A percentile compares a stretch with the other conserved stretches of the same genome.
Evolutionary conservation across 2,797 vertebrate species (phyloP).

Genomic region (Poeciliopsis gracilis): DNA sequence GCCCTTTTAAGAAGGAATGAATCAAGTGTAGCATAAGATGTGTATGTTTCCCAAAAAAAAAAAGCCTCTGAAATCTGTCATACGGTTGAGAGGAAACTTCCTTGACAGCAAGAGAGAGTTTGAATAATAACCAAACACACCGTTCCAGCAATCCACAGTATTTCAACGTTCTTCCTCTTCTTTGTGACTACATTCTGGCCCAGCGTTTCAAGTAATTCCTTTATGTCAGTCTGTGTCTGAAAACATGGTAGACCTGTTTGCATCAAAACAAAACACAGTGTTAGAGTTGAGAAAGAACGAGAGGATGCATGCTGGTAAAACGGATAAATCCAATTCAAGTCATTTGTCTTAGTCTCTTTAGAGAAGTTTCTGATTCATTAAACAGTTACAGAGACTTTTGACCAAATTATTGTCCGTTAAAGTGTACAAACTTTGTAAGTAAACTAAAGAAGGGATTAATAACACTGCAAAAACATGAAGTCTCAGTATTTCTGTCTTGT

Average conservation of each 20-base stretch:
- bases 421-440: not conserved
- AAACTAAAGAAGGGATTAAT: not conserved
- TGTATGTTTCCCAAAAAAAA: not conserved
- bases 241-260: conserved; percentile 90
- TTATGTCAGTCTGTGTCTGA: conserved; percentile 92
- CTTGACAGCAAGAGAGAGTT: not conserved
- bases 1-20: conserved; percentile 1
- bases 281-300: not conserved
- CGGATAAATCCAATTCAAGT: not conserved
- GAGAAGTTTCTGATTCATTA: not conserved
- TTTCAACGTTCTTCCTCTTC: conserved; percentile 98
- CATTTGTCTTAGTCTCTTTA: not conserved
- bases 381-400: not conserved
- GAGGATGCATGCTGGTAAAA: not conserved
- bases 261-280: conserved; percentile 15
- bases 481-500: too few relatives aligned
- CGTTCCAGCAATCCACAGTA: conserved; percentile 93
- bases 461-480: not conserved
- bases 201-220: conserved; percentile 94
- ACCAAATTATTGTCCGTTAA: not conserved
- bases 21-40: not conserved
- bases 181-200: conserved; percentile 95
- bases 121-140: conserved; percentile 76
- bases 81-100: not conserved
- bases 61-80: not conserved